Evolutionary conservation across 2,888 invertebrate species (phyloP).

Genomic region (Phytoseiulus persimilis): DNA sequence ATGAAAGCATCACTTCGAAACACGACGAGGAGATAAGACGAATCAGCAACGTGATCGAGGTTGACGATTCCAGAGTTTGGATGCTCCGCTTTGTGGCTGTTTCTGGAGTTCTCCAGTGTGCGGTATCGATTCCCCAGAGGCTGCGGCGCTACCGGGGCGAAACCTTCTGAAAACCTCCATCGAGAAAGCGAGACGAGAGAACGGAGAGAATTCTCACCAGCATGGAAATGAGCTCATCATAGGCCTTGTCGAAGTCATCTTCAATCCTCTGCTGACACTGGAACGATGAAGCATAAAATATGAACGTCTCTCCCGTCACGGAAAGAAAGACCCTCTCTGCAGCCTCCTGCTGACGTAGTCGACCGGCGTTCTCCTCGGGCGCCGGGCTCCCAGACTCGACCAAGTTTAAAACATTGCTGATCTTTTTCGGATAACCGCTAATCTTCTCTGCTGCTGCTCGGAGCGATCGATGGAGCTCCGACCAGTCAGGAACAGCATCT

Average conservation of each 20-base stretch:
- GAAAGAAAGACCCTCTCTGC: background rate
- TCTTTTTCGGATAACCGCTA: background rate
- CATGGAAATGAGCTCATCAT: conserved; percentile 20
- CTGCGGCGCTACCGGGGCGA: no score
- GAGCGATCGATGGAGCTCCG: background rate
- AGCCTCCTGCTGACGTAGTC: background rate
- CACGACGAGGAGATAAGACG: no score
- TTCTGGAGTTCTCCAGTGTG: no score
- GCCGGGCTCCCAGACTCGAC: background rate
- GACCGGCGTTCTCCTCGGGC: background rate
- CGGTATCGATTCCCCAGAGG: no score
- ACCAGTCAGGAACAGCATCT: background rate
- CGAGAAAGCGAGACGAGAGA: background rate
- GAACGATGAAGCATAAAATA: background rate
- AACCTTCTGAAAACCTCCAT: no score
- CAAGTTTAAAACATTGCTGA: background rate
- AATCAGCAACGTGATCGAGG: no score
- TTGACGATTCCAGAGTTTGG: no score
- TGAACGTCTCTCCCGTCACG: background rate
- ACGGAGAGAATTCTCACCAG: background rate
- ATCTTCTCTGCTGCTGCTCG: background rate
- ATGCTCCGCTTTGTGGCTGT: no score
- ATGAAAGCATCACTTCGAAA: no score
- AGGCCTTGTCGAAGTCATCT: conserved; percentile 28
- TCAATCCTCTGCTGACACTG: background rate